A percentile compares a stretch with the other conserved stretches of the same genome.
phyloP scores from a whole-genome alignment of 2,888 invertebrate genomes.

The Sussaba pulchella region DNA sequence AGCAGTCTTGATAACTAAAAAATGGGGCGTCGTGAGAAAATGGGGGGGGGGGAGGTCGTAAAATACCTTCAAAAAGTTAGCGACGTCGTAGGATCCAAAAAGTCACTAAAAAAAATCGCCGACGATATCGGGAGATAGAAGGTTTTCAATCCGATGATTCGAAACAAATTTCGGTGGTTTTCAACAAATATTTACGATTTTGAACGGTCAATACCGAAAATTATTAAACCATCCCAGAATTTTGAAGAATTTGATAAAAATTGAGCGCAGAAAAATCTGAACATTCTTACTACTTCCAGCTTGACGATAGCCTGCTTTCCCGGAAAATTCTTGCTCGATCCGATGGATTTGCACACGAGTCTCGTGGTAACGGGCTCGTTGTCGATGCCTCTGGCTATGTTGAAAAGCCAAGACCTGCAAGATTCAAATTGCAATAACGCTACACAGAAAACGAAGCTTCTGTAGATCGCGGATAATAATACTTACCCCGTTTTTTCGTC shows the following conservation, averaged over 20 bases:
- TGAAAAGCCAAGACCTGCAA: constrained; percentile 92
- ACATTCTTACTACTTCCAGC: constrained; percentile 86
- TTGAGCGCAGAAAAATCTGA: constrained; percentile 5
- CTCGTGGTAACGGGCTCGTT: constrained; percentile 94
- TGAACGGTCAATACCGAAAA: too few relatives aligned
- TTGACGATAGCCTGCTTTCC: constrained; percentile 91
- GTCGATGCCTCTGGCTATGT: constrained; percentile 94
- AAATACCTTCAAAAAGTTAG: too few relatives aligned
- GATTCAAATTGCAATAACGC: constrained; percentile 45
- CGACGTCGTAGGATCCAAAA: too few relatives aligned
- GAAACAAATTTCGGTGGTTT: neutral
- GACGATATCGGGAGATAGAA: too few relatives aligned
- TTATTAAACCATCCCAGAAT: too few relatives aligned
- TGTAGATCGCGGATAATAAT: constrained; percentile 59
- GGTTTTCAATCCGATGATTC: too few relatives aligned
- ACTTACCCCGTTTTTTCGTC: constrained; percentile 95
- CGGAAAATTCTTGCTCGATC: constrained; percentile 97
- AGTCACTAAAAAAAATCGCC: too few relatives aligned
- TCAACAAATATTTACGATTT: neutral
- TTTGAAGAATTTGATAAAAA: neutral
- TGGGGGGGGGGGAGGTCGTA: too few relatives aligned
- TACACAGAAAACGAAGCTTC: neutral
- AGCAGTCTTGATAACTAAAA: too few relatives aligned
- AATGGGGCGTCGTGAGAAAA: too few relatives aligned
- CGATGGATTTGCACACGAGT: constrained; percentile 96